Evolutionary conservation across 2,113 vertebrate genomes (phyloP).

Genomic region (Colistium nudipinnis): DNA sequence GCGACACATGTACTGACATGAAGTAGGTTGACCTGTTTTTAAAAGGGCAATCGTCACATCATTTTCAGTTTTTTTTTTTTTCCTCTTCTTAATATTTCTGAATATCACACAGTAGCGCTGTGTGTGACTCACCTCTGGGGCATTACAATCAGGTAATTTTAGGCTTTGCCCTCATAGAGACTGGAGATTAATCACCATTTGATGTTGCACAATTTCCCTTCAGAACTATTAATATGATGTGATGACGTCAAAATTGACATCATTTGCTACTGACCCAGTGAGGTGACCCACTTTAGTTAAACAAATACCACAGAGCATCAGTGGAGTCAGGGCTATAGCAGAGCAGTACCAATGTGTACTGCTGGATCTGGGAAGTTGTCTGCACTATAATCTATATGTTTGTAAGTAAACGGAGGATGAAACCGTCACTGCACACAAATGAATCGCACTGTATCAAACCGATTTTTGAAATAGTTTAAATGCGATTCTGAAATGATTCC

Average conservation of each 20-base stretch:
- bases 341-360: too few species aligned
- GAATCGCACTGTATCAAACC: background rate
- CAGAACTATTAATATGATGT: background rate
- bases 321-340: background rate
- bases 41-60: background rate
- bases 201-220: conserved; percentile 21
- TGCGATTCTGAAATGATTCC: background rate
- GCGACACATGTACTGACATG: too few species aligned
- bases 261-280: background rate
- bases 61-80: background rate
- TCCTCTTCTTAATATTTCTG: background rate
- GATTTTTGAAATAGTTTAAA: background rate
- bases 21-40: background rate
- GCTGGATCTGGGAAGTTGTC: background rate
- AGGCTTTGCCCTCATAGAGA: conserved; percentile 19
- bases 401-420: too few species aligned
- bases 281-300: conserved; percentile 10
- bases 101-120: conserved; percentile 10
- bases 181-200: conserved; percentile 25
- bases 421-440: background rate
- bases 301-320: background rate
- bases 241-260: background rate
- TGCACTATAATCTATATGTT: background rate
- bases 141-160: conserved; percentile 21
- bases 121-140: conserved; percentile 25